Percentiles rank a stretch among this genome's conserved stretches.
These are phyloP conservation scores for Limnothrissa miodon DNA, from an alignment of 2,113 vertebrate species.

Conservation along the genomic window DNA sequence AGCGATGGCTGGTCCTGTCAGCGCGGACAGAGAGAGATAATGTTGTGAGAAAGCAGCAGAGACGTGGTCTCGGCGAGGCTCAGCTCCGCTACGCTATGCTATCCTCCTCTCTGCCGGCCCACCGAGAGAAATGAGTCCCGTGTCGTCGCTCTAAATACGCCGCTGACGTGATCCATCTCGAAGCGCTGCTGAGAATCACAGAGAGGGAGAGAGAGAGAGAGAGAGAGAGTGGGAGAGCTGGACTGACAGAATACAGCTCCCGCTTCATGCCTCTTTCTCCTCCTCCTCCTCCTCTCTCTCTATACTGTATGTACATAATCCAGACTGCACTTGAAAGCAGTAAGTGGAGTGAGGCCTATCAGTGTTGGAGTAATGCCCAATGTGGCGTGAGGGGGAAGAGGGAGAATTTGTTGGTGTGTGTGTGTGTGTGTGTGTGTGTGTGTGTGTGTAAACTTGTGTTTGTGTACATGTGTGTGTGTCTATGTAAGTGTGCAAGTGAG, in stretches of 20 bases:
- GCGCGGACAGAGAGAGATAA: background rate
- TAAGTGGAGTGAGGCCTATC: no score
- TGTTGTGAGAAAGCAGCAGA: background rate
- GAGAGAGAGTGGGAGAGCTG: no score
- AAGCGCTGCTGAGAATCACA: background rate
- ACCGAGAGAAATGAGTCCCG: background rate
- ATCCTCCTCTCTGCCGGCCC: background rate
- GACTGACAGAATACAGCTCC: background rate
- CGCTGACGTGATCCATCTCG: background rate
- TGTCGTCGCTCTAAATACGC: background rate
- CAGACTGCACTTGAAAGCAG: background rate
- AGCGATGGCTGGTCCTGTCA: conserved; percentile 4
- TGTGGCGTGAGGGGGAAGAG: background rate
- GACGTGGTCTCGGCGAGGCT: background rate
- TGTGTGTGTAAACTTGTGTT: no score
- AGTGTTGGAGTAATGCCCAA: background rate
- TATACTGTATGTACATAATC: background rate
- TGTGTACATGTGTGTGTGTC: no score
- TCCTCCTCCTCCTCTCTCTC: background rate
- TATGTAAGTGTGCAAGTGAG: background rate
- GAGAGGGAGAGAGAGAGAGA: background rate
- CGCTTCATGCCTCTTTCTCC: background rate
- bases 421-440: no score
- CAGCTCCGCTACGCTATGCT: background rate
- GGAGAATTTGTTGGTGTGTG: no score